phyloP scores from a whole-genome alignment of 2,113 vertebrate genomes.

The Chamaetylas fuelleborni region DNA sequence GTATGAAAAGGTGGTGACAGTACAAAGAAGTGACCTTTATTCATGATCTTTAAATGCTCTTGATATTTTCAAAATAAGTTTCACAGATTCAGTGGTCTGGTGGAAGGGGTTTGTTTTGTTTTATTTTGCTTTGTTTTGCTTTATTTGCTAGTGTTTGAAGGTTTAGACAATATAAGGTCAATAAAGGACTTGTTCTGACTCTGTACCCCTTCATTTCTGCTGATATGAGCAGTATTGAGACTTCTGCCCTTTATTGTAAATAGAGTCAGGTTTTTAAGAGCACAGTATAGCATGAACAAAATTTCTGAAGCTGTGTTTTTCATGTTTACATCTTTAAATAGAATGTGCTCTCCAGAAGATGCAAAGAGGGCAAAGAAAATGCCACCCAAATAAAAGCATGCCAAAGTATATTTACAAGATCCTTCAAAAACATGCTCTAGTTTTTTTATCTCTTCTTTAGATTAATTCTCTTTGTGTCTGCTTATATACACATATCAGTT shows the following conservation, averaged over 20 bases:
- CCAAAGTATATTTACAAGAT: slow-evolving; percentile 11
- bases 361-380: slow-evolving; percentile 2
- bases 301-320: neutral
- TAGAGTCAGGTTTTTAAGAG: neutral
- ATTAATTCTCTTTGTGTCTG: neutral
- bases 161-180: slow-evolving; percentile 43
- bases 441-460: neutral
- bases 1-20: slow-evolving; percentile 17
- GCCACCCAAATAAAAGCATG: slow-evolving; percentile 8
- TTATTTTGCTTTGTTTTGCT: neutral
- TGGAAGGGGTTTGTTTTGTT: neutral
- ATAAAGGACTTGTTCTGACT: slow-evolving; percentile 30
- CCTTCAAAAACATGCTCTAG: slow-evolving; percentile 25
- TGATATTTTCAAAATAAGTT: slow-evolving; percentile 45
- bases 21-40: slow-evolving; percentile 46
- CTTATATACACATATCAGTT: neutral
- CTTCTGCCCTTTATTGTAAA: neutral
- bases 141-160: slow-evolving; percentile 41
- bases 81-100: neutral
- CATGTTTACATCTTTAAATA: neutral
- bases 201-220: slow-evolving; percentile 26
- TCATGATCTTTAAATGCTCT: slow-evolving; percentile 53
- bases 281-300: neutral
- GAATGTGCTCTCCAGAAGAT: neutral
- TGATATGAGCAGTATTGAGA: slow-evolving; percentile 20